phyloP scores from a whole-genome alignment of 2,888 invertebrate genomes.

The Apamea anceps region DNA sequence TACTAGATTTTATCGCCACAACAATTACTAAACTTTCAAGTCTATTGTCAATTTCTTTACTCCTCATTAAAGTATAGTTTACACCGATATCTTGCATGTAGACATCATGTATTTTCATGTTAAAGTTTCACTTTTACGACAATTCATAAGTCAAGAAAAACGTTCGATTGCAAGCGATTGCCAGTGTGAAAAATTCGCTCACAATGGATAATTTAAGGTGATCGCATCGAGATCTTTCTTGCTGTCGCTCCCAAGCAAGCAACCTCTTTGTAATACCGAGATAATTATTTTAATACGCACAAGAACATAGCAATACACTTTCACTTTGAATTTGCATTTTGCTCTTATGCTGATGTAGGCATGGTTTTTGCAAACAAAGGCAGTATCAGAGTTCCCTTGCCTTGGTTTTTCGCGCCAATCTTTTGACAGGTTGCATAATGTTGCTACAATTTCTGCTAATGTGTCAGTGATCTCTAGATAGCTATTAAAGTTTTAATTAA shows the following conservation, averaged over 20 bases:
- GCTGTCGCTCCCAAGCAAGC: constrained; percentile 73
- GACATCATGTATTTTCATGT: constrained; percentile 51
- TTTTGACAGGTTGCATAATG: constrained; percentile 39
- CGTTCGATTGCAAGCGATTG: constrained; percentile 66
- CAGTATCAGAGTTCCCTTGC: constrained; percentile 41
- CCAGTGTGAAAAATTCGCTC: constrained; percentile 65
- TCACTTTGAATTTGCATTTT: constrained; percentile 84
- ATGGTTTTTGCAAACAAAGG: constrained; percentile 56
- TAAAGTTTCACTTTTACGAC: constrained; percentile 63
- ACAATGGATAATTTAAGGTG: constrained; percentile 62
- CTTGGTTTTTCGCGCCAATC: constrained; percentile 40
- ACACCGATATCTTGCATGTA: constrained; percentile 54
- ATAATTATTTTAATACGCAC: constrained; percentile 81
- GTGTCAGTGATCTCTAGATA: background rate
- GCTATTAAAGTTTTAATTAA: constrained; percentile 23
- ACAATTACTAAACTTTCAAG: constrained; percentile 35
- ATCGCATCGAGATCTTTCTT: constrained; percentile 67
- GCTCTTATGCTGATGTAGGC: constrained; percentile 37
- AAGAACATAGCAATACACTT: constrained; percentile 78
- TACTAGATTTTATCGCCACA: background rate
- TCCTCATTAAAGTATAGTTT: constrained; percentile 31
- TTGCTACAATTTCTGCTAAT: constrained; percentile 11
- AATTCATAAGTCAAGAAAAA: constrained; percentile 61
- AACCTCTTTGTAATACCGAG: constrained; percentile 71
- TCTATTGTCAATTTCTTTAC: constrained; percentile 16